Percentiles rank a stretch among this genome's conserved stretches.
Evolutionary conservation across 2,113 vertebrate species (phyloP).

Genomic region (Australoheros scitulus): DNA sequence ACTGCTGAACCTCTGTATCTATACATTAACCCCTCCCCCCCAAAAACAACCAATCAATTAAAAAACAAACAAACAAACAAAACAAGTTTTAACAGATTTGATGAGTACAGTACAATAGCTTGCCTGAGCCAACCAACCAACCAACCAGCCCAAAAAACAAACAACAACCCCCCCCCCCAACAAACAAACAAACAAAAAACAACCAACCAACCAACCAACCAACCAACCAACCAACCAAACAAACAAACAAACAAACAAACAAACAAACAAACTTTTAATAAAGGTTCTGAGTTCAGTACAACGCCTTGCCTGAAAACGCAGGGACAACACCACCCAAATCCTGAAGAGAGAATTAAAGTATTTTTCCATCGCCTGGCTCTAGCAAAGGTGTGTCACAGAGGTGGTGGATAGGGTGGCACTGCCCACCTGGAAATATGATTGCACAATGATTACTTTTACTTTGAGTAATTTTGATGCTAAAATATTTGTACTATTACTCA

Average conservation of each 20-base stretch:
- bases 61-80: neutral
- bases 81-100: neutral
- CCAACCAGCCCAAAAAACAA: neutral
- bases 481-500: neutral
- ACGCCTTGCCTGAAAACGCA: neutral
- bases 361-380: neutral
- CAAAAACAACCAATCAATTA: too few species aligned
- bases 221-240: too few species aligned
- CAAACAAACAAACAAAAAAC: too few species aligned
- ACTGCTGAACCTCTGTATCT: slow-evolving; percentile 10
- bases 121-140: neutral
- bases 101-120: neutral
- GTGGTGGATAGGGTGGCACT: neutral
- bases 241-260: too few species aligned
- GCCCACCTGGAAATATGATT: neutral
- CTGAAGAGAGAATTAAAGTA: neutral
- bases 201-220: too few species aligned
- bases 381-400: neutral
- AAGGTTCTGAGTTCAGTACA: neutral
- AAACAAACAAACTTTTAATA: neutral
- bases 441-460: neutral
- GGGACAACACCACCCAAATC: neutral
- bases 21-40: neutral
- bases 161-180: too few species aligned
- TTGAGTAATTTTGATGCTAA: neutral